These are phyloP conservation scores for Gymnoscopelus microlampas DNA, from an alignment of 2,797 vertebrate genomes.

Conservation along the genomic window DNA sequence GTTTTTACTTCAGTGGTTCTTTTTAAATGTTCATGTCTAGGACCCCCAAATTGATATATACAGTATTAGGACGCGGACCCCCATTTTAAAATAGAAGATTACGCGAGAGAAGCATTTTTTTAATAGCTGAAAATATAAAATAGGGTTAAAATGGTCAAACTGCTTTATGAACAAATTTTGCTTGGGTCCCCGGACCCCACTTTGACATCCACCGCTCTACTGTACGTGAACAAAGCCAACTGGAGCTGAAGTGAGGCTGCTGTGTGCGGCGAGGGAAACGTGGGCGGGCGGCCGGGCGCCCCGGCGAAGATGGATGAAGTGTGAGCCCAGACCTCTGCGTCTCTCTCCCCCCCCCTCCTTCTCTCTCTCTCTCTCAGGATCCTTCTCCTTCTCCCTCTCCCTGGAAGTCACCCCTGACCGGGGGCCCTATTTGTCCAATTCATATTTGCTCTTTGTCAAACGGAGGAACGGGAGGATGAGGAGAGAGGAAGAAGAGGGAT, in stretches of 20 bases:
- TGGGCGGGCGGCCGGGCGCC: slow-evolving; percentile 13
- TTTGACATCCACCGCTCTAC: too few species aligned
- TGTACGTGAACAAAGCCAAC: slow-evolving; percentile 17
- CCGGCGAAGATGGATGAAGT: slow-evolving; percentile 59
- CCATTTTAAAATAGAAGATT: too few species aligned
- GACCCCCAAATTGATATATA: too few species aligned
- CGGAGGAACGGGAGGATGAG: slow-evolving; percentile 9
- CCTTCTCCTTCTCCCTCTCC: slow-evolving; percentile 44
- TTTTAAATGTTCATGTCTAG: too few species aligned
- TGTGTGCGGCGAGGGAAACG: neutral
- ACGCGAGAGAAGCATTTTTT: too few species aligned
- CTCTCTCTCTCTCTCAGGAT: slow-evolving; percentile 18
- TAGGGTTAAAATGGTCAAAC: too few species aligned
- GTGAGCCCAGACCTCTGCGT: slow-evolving; percentile 14
- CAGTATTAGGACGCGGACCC: too few species aligned
- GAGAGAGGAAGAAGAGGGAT: neutral
- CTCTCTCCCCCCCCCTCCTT: slow-evolving; percentile 16
- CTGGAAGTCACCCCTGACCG: slow-evolving; percentile 52
- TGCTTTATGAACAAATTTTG: too few species aligned
- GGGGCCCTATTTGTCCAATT: slow-evolving; percentile 58
- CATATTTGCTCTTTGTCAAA: slow-evolving; percentile 61
- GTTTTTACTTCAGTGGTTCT: too few species aligned
- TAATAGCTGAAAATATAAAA: too few species aligned
- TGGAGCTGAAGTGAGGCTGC: slow-evolving; percentile 26
- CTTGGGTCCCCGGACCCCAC: too few species aligned